A percentile compares a stretch with the other conserved stretches of the same genome.
Conservation (phyloP, 2,888 invertebrate genomes). For the Leptinotarsa tumamoca region DNA sequence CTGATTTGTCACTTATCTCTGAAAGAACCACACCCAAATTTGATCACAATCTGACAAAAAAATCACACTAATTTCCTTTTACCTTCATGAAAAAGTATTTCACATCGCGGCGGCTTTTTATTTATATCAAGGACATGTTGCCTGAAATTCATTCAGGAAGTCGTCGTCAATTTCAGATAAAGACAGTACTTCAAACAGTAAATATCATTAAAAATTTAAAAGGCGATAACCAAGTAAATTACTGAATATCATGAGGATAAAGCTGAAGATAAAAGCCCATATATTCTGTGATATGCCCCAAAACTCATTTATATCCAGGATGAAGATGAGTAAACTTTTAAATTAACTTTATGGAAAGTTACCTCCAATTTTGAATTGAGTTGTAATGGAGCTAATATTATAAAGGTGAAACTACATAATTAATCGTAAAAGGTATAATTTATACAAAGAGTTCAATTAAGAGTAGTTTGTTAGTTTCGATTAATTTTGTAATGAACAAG, state of each 20-base stretch:
- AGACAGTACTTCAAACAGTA: no score
- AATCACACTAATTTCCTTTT: no score
- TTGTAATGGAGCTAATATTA: constrained; percentile 2
- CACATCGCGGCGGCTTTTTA: no score
- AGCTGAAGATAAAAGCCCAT: constrained; percentile 2
- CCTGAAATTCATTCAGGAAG: no score
- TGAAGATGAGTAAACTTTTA: constrained; percentile 9
- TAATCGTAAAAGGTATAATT: not conserved
- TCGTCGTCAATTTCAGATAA: no score
- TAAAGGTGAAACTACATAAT: not conserved
- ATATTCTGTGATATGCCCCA: not conserved
- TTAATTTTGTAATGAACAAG: no score
- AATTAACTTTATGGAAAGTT: not conserved
- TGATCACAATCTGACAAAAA: no score
- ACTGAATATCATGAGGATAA: not conserved
- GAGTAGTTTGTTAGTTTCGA: not conserved
- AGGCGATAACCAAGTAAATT: not conserved
- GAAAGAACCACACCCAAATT: no score
- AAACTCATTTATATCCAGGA: constrained; percentile 1
- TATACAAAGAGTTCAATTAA: not conserved
- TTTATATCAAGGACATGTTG: no score
- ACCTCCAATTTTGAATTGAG: not conserved
- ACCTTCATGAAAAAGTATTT: no score
- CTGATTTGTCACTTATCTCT: no score
- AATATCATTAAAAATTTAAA: not conserved